phyloP scores from a whole-genome alignment of 2,113 vertebrate species.

The Ammodytes marinus region DNA sequence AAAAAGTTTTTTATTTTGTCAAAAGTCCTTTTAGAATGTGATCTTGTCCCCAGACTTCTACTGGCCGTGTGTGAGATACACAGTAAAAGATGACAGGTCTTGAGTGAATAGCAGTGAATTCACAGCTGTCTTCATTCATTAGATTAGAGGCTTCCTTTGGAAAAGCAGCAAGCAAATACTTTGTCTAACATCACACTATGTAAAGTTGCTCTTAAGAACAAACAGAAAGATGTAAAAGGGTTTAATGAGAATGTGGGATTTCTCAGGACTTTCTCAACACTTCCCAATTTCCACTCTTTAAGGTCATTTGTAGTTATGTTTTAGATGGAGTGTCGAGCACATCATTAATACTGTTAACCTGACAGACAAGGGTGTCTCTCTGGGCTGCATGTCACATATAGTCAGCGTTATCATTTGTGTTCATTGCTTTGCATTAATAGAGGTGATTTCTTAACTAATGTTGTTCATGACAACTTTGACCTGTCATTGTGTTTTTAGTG shows the following conservation, averaged over 20 bases:
- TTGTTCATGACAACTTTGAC: not conserved
- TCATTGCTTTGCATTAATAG: too few relatives aligned
- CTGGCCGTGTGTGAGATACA: slow-evolving; percentile 1
- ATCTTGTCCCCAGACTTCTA: slow-evolving; percentile 32
- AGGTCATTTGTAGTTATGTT: not conserved
- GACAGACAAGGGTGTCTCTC: not conserved
- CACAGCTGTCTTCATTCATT: not conserved
- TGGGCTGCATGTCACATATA: not conserved
- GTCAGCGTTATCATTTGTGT: not conserved
- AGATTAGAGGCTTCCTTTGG: slow-evolving; percentile 11
- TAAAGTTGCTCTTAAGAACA: not conserved
- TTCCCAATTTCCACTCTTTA: not conserved
- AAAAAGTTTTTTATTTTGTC: slow-evolving; percentile 4
- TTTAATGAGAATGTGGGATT: not conserved
- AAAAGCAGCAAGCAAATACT: too few relatives aligned
- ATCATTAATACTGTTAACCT: not conserved
- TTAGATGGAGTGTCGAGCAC: not conserved
- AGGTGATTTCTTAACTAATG: not conserved
- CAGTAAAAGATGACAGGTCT: slow-evolving; percentile 8
- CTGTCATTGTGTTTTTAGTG: not conserved
- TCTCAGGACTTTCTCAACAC: not conserved
- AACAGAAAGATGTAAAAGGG: not conserved
- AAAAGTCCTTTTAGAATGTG: slow-evolving; percentile 13
- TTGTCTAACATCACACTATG: not conserved
- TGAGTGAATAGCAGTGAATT: slow-evolving; percentile 7